Evolutionary conservation across 1,140 invertebrate species (phyloP), one percentile per base, ranked within the genome.

Genomic region (Copidosoma floridanum): DNA sequence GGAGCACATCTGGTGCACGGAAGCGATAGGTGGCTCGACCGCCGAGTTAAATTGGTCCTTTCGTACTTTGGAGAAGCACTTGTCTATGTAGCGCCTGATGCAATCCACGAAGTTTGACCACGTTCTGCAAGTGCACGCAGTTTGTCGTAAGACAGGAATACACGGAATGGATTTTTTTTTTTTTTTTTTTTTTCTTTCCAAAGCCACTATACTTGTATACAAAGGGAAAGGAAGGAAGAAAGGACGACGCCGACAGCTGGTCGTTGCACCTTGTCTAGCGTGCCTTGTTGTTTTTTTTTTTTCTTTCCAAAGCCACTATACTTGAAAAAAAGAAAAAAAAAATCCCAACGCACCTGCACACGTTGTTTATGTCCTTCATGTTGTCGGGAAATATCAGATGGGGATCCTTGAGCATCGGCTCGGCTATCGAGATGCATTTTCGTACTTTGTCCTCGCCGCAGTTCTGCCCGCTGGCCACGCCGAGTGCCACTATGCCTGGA

Each of bases 361-460:
- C 84, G 21, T 75, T 71, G 51, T 85, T 82, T 10, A 86, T 84
- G 69, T 86, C 84, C 27, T 77, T 75, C 66, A 83, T 76, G 59
- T 85, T 86, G 61, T 85, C 84, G 3, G 84, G 84, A 62, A 85
- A 85, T 26, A 85, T 82, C 4, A 85, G 70, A 67, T 82, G 81
- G 1, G 83, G 78, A 63, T 86, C 83, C 64, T 82, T 83, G 3
- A 86, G 69, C 26, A 86, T 69, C 5, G 84, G 84, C 70, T 85
- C 84, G 3, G 83, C 84, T 18, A 85, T 69, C 16, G 76, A 66
- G 1, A 82, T 75, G 57, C 84, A 86, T 70, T 75, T 75, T 27
- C 83, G 79, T 56, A 84, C 81, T 51, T 84, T 82, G 32, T 80
- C 74, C 61, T 74, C 78, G 2, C 78, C 78, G 62, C 84, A 85